phyloP scores from a whole-genome alignment of 1,140 invertebrate species.

The Pissodes strobi region DNA sequence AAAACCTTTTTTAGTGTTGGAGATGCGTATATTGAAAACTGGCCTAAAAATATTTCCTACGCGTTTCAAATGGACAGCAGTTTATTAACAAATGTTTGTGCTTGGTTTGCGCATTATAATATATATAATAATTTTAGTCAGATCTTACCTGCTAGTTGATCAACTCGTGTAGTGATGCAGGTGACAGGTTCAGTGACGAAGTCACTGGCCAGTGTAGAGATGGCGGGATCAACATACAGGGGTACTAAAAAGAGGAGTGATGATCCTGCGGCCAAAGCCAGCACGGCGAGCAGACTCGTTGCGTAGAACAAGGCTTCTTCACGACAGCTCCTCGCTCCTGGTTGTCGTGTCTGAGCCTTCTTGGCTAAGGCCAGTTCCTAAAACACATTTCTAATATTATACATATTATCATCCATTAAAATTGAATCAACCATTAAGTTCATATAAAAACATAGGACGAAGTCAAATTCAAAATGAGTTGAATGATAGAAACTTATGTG shows the following conservation, averaged over 20 bases:
- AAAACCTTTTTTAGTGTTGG: too few relatives aligned
- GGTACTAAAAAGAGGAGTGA: constrained; percentile 85
- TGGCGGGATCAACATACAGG: constrained; percentile 87
- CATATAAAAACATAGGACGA: too few relatives aligned
- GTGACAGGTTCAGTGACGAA: constrained; percentile 78
- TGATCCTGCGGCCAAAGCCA: constrained; percentile 78
- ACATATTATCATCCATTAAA: background rate
- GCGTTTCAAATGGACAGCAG: too few relatives aligned
- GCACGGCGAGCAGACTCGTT: constrained; percentile 75
- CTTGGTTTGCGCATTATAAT: too few relatives aligned
- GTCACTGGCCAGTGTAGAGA: constrained; percentile 82
- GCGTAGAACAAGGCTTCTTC: constrained; percentile 78
- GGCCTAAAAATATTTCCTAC: too few relatives aligned
- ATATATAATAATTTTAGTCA: too few relatives aligned
- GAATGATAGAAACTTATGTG: too few relatives aligned
- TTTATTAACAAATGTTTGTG: too few relatives aligned
- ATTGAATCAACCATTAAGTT: constrained; percentile 5
- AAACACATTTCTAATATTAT: constrained; percentile 6
- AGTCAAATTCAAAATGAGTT: too few relatives aligned
- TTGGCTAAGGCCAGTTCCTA: constrained; percentile 44
- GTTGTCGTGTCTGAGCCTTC: constrained; percentile 42
- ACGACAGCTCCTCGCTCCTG: constrained; percentile 69
- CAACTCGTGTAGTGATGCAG: constrained; percentile 75
- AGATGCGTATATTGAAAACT: too few relatives aligned
- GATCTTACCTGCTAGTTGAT: constrained; percentile 64